Base-by-base conservation (phyloP, 1,140 invertebrate genomes). In the Dermatophagoides farinae region DNA sequence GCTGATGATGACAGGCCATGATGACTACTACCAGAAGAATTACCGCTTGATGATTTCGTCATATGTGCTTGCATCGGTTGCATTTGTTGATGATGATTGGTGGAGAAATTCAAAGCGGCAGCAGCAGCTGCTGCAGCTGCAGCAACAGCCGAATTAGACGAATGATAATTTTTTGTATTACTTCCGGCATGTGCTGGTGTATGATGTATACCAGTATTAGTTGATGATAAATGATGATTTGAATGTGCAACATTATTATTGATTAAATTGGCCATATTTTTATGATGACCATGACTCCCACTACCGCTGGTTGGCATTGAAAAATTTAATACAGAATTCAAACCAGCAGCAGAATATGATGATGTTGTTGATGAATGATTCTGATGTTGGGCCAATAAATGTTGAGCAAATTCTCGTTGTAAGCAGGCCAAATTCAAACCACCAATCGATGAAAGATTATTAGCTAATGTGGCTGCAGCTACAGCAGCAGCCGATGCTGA, bases 201-300 rank as follows among this genome's bases (percentile, higher is more conserved):
- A 50, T 14, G 47, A 14, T 14, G 12, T 2, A 14, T 20, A 50
- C 12, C 41, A 43, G 12, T 43, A 20, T 50, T 50, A 22, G 22
- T 2, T 2, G 12, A 18, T 11, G 47, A 5, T 23, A 20, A 12
- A 50, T 55, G 53, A 44, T n/a, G 12, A 23, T 44, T 55, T 4
- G n/a, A 11, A 44, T 55, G 53, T 11, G 53, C 53, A 12, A 44
- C 53, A 25, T 55, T 55, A 23, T 55, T 55, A 23, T 55, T 55
- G 38, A 55, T 23, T 23, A 55, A 23, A 20, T 55, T 39, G 31
- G 47, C 10, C 20, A 18, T 50, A 11, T 14, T 18, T 18, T 50
- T 50, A 50, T 50, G 47, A 31, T 31, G 31, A 8, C 2, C 31
- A 31, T 31, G 31, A 31, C 31, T 31, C 2, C 46, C 46, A 47